Percentiles rank a stretch among this genome's conserved stretches.
These are phyloP conservation scores for Gandaritis pyraliata DNA, from an alignment of 2,888 invertebrate genomes.

Conservation along the genomic window DNA sequence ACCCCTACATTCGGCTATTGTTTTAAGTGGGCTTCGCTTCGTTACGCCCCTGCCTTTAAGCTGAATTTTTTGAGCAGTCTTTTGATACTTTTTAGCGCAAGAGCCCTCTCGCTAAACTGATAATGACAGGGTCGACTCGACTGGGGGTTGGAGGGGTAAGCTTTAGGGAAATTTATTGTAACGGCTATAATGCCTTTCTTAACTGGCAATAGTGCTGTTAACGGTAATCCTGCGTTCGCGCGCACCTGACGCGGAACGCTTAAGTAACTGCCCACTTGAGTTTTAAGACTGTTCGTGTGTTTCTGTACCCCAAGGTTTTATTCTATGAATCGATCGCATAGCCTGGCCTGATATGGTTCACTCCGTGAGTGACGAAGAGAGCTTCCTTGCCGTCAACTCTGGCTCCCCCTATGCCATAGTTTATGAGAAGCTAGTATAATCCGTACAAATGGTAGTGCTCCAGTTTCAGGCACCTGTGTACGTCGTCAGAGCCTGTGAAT, in stretches of 20 bases:
- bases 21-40: conserved; percentile 82
- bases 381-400: conserved; percentile 11
- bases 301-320: background rate
- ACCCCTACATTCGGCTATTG: conserved; percentile 82
- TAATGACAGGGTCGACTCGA: conserved; percentile 69
- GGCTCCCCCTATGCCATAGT: conserved; percentile 26
- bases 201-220: conserved; percentile 68
- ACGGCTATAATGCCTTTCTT: conserved; percentile 69
- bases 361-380: conserved; percentile 18
- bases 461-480: conserved; percentile 26
- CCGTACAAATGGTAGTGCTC: conserved; percentile 23
- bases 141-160: conserved; percentile 54
- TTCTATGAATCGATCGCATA: conserved; percentile 22
- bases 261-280: conserved; percentile 43
- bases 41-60: conserved; percentile 77
- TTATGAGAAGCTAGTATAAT: conserved; percentile 30
- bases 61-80: conserved; percentile 67
- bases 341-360: conserved; percentile 13
- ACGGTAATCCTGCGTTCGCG: conserved; percentile 65
- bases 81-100: conserved; percentile 66
- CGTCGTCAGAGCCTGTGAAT: conserved; percentile 10
- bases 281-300: conserved; percentile 33
- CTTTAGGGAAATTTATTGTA: conserved; percentile 78
- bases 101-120: conserved; percentile 78
- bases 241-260: conserved; percentile 64